phyloP scores from a whole-genome alignment of 1,140 invertebrate species.

The Aphis craccivora region DNA sequence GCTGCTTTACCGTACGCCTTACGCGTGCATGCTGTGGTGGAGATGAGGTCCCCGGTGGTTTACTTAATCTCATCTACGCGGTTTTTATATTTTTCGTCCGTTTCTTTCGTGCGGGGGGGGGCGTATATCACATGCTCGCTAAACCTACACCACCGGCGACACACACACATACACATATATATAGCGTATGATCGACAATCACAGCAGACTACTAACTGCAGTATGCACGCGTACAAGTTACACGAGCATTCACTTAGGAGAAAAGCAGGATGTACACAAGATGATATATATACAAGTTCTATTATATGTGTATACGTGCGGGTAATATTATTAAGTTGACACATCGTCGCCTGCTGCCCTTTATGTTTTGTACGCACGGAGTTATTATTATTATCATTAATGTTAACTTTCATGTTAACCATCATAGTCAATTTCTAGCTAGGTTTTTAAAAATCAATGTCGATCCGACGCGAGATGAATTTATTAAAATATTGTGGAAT shows the following conservation, averaged over 20 bases:
- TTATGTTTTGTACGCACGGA: neutral
- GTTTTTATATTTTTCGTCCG: conserved; percentile 5
- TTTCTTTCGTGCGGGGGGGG: neutral
- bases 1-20: neutral
- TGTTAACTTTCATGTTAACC: neutral
- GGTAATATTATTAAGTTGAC: neutral
- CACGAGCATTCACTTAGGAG: too few relatives aligned
- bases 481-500: neutral
- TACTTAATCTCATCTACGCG: conserved; percentile 10
- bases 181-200: neutral
- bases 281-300: neutral
- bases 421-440: neutral
- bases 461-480: neutral
- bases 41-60: neutral
- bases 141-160: neutral
- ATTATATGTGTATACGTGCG: neutral
- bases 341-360: neutral
- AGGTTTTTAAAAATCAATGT: neutral
- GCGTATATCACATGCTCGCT: neutral
- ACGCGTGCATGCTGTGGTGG: neutral
- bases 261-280: neutral
- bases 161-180: too few relatives aligned
- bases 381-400: neutral
- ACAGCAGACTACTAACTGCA: too few relatives aligned
- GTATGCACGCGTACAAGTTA: too few relatives aligned